Conservation (phyloP, 1,140 invertebrate species). For the Odontomachus brunneus region DNA sequence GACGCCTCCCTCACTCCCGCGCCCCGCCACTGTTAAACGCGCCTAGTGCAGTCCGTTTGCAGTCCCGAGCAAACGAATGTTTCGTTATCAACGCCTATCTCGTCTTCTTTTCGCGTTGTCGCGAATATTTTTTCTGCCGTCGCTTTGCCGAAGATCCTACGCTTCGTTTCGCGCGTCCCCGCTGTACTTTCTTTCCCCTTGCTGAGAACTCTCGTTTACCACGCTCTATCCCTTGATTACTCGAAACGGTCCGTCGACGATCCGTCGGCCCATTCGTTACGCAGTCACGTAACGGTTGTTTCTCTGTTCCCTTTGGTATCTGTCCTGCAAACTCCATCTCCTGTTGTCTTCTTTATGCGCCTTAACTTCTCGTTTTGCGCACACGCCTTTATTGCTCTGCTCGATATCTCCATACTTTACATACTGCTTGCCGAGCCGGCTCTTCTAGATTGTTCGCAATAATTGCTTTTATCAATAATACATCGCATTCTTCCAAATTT, state of each 20-base stretch:
- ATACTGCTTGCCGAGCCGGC: constrained; percentile 30
- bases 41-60: constrained; percentile 11
- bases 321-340: neutral
- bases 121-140: neutral
- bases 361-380: constrained; percentile 20
- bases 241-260: constrained; percentile 6
- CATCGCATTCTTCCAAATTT: constrained; percentile 11
- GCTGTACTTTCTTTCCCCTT: constrained; percentile 16
- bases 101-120: neutral
- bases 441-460: constrained; percentile 46
- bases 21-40: neutral
- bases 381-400: constrained; percentile 38
- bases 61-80: constrained; percentile 25
- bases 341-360: constrained; percentile 56
- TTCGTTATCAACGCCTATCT: constrained; percentile 21
- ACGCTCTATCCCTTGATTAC: constrained; percentile 44
- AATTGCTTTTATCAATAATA: constrained; percentile 44
- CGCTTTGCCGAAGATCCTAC: too few species aligned
- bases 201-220: constrained; percentile 42
- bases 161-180: neutral
- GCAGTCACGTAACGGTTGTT: constrained; percentile 39
- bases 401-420: constrained; percentile 37
- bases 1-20: neutral
- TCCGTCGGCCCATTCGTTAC: constrained; percentile 28
- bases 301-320: neutral